Conservation (phyloP, 2,113 vertebrate species). For the Phylloscopus whistleri region DNA sequence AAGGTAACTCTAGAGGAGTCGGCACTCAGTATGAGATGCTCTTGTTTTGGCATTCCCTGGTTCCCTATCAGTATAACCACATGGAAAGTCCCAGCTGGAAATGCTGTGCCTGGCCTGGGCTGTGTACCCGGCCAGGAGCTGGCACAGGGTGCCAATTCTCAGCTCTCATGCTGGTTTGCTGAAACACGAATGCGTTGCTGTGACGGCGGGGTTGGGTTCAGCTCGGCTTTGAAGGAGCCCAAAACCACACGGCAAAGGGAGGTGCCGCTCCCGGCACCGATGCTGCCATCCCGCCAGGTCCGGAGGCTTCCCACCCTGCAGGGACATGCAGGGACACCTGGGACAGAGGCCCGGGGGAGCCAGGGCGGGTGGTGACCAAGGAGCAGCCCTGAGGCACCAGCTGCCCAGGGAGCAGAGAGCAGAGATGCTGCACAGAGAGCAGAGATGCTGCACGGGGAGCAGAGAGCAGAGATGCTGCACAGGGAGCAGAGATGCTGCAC, state of each 20-base stretch:
- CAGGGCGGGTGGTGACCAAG: background rate
- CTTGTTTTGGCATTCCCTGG: background rate
- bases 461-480: too few species aligned
- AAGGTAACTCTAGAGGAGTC: background rate
- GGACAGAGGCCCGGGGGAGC: background rate
- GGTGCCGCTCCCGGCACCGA: rapidly evolving
- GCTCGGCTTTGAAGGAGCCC: background rate
- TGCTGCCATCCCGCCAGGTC: rapidly evolving
- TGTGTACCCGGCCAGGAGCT: background rate
- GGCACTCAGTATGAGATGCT: background rate
- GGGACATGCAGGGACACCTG: background rate
- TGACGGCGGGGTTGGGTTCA: background rate
- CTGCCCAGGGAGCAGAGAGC: background rate
- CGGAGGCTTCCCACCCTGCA: background rate
- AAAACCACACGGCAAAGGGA: background rate
- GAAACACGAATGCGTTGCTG: background rate
- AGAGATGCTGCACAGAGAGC: too few species aligned
- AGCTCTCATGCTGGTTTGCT: background rate
- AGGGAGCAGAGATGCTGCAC: too few species aligned
- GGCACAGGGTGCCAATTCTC: background rate
- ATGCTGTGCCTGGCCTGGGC: rapidly evolving
- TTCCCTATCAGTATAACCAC: rapidly evolving
- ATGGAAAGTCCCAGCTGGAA: background rate
- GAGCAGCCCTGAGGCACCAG: background rate
- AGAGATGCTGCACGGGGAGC: too few species aligned